Base-by-base conservation (phyloP, 2,888 invertebrate genomes). In the Apotomis capreana region DNA sequence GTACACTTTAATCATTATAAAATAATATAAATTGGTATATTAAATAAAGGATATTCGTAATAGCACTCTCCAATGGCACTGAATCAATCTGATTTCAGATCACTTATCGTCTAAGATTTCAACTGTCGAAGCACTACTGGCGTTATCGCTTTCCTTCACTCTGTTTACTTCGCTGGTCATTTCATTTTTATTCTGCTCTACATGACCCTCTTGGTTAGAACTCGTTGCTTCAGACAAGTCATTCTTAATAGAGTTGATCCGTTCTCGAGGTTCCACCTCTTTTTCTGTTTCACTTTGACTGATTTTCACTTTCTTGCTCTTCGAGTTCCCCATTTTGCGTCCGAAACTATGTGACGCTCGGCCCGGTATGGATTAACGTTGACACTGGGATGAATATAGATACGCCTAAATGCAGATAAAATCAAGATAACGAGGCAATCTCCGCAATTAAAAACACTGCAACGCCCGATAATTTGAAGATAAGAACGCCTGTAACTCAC, bases 71-170 rank as follows among this genome's bases (percentile, higher is more conserved):
- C 9, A 40, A 51, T 58, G 57, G 68, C 71, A 71, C 72, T 36
- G 8, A 58, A 62, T 76, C 26, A 26, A 26, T 26, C 26, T 26
- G 26, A 26, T 26, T 26, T 26, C 2, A 26, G 26, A 26, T 90
- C 84, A 92, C 85, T 92, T 92, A 77, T 91, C 90, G 78, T 92
- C 92, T 70, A 93, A 83, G 78, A 86, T 90, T 88, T 93, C 92
- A 70, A 92, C 91, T 37, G 92, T 92, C 3, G 92, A 92, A 0
- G 92, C 92, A 84, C 91, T 91, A 76, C 92, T 92, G 4, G 92
- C 87, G 75, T 90, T 91, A 76, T 91, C 91, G 72, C 83, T 85
- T 15, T 87, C 89, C 51, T 85, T 87, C 60, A 85, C 85, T 73
- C 82, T 88, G 8, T 80, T 81, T 36, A 59, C 70, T 26, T 80